Evolutionary conservation across 2,113 vertebrate species (phyloP).

Genomic region (Dipodomys ordii): DNA sequence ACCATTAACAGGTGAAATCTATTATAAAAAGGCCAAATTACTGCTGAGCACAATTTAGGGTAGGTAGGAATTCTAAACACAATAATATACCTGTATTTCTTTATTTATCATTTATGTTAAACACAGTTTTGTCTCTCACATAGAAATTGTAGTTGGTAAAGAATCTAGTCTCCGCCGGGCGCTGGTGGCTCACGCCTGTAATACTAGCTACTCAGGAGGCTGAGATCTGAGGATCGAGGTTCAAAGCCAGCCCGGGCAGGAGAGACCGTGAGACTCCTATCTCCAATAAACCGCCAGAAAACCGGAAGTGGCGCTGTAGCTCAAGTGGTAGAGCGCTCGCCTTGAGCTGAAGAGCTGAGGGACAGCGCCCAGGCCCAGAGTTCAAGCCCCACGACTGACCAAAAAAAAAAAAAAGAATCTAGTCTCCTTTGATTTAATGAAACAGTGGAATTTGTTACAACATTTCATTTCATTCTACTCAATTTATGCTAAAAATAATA

Average conservation of each 20-base stretch:
- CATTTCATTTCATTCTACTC: conserved; percentile 62
- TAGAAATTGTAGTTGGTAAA: neutral
- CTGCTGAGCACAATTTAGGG: neutral
- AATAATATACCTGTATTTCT: neutral
- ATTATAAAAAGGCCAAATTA: neutral
- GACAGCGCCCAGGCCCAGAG: too few species aligned
- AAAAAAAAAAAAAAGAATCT: conserved; percentile 12
- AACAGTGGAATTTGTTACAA: conserved; percentile 44
- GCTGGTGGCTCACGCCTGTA: too few species aligned
- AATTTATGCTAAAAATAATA: conserved; percentile 72
- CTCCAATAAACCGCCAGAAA: too few species aligned
- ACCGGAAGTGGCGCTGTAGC: too few species aligned
- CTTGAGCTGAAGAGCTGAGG: too few species aligned
- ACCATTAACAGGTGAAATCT: conserved; percentile 14
- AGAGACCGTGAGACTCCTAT: too few species aligned
- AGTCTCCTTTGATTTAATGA: conserved; percentile 45
- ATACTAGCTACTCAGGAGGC: too few species aligned
- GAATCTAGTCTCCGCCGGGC: neutral
- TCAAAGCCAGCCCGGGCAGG: too few species aligned
- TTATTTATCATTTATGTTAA: neutral
- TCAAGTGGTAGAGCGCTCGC: too few species aligned
- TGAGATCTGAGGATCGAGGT: too few species aligned
- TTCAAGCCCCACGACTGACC: too few species aligned
- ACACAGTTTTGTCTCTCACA: conserved; percentile 26
- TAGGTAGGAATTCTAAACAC: neutral